A percentile compares a stretch with the other conserved stretches of the same genome.
phyloP scores from a whole-genome alignment of 64 coral and sea anemone genomes.

The Acropora yongei region DNA sequence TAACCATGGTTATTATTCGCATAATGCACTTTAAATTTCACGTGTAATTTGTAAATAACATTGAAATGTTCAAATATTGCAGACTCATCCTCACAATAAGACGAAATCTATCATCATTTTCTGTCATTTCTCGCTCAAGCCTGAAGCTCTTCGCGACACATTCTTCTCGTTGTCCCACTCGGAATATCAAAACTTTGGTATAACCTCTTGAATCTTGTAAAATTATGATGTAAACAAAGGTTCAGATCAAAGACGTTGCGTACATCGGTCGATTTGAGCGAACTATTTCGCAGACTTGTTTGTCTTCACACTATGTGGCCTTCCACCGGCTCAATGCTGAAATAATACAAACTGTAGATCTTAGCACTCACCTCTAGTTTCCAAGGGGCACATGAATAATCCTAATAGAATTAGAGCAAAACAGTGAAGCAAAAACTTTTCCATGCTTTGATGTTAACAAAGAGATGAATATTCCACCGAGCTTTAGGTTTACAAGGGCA shows the following conservation, averaged over 20 bases:
- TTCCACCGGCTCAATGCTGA: background rate
- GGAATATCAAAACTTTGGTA: background rate
- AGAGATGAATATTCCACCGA: background rate
- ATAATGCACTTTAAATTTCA: no score
- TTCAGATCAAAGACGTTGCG: background rate
- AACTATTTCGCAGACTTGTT: background rate
- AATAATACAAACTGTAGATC: background rate
- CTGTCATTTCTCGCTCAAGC: no score
- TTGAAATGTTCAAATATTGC: no score
- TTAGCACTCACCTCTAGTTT: conserved; percentile 18
- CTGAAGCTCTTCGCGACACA: no score
- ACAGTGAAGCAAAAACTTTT: background rate
- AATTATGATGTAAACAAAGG: background rate
- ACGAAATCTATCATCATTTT: no score
- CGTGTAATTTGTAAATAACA: no score
- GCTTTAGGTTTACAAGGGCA: no score
- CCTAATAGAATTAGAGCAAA: background rate
- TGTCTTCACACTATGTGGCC: background rate
- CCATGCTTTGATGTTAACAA: background rate
- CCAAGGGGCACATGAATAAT: background rate
- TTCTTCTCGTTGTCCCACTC: background rate
- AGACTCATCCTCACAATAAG: no score
- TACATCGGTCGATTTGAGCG: background rate
- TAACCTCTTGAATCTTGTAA: background rate
- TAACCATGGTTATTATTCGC: no score